These are phyloP conservation scores for Lysandra bellargus DNA, from an alignment of 2,888 invertebrate species.

Conservation along the genomic window DNA sequence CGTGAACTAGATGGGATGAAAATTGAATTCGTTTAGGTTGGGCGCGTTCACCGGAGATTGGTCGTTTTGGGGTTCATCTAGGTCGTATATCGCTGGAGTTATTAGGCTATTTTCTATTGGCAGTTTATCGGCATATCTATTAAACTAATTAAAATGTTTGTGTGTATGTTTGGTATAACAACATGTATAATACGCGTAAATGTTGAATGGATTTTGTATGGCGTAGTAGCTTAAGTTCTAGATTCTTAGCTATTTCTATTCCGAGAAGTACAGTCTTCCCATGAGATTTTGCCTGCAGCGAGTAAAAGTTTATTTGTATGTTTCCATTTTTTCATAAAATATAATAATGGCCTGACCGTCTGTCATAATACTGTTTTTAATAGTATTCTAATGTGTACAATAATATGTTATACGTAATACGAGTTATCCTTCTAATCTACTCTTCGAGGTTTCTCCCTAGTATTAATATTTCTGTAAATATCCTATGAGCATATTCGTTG, in stretches of 20 bases:
- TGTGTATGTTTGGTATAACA: neutral
- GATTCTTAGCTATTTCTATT: no score
- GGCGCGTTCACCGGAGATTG: conserved; percentile 23
- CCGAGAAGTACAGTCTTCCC: no score
- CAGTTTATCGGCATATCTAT: neutral
- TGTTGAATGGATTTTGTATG: neutral
- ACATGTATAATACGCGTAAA: neutral
- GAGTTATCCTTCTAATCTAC: no score
- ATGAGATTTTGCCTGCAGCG: no score
- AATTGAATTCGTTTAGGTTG: conserved; percentile 25
- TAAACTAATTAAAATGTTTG: neutral
- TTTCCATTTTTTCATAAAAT: no score
- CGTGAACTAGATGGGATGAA: conserved; percentile 24
- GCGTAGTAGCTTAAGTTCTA: neutral
- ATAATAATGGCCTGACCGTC: no score
- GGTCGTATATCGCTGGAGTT: neutral
- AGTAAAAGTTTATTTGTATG: no score
- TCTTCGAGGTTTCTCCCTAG: no score
- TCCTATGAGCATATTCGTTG: neutral
- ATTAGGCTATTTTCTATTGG: neutral
- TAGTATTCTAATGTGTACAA: no score
- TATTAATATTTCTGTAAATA: no score
- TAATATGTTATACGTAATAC: no score
- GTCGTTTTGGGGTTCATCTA: conserved; percentile 11
- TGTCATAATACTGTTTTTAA: no score